phyloP scores from a whole-genome alignment of 2,113 vertebrate species.

The Glaucomys volans region DNA sequence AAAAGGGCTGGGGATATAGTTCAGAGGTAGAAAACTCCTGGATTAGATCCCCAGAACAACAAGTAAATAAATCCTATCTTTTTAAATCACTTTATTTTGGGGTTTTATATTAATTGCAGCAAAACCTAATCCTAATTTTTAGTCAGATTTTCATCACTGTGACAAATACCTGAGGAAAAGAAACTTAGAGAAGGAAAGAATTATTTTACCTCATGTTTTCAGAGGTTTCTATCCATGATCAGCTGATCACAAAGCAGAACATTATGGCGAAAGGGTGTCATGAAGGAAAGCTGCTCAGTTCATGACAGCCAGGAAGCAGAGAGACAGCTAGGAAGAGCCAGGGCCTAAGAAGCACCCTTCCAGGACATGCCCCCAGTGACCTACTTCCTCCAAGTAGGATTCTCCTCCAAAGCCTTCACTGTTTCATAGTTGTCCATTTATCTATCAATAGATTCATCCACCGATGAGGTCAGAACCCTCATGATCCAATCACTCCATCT shows the following conservation, averaged over 20 bases:
- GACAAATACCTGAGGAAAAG: background rate
- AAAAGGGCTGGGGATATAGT: background rate
- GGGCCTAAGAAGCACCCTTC: background rate
- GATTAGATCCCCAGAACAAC: background rate
- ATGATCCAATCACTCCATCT: background rate
- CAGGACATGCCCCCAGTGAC: background rate
- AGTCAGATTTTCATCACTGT: background rate
- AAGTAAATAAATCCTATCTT: background rate
- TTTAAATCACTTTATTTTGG: background rate
- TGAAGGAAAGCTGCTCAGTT: background rate
- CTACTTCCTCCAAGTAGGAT: background rate
- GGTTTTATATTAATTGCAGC: background rate
- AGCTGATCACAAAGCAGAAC: background rate
- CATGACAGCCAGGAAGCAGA: background rate
- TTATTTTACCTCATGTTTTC: background rate
- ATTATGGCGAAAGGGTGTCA: background rate
- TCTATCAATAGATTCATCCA: background rate
- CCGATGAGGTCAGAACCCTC: background rate
- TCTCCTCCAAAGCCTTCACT: background rate
- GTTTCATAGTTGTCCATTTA: background rate
- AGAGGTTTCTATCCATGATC: background rate
- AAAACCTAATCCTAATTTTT: background rate
- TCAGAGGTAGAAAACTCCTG: background rate
- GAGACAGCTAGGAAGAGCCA: background rate
- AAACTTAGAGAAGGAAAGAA: background rate